Percentiles rank a stretch among this genome's conserved stretches.
These are phyloP conservation scores for Leptopilina syphax DNA, from an alignment of 2,888 invertebrate species.

Conservation along the genomic window DNA sequence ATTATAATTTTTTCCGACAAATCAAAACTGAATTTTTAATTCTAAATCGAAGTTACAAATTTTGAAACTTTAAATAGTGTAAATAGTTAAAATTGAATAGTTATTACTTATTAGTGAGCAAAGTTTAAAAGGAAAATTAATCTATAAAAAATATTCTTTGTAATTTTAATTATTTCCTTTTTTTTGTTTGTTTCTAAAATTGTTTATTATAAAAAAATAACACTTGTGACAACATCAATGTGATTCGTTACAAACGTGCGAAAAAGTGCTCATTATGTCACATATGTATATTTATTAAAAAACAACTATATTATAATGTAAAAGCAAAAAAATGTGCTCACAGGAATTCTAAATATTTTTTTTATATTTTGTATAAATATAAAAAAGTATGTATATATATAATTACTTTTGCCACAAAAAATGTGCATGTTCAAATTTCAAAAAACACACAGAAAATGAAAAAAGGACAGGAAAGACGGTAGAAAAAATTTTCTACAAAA, in stretches of 20 bases:
- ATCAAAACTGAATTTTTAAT: too few species aligned
- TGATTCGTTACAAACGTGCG: conserved; percentile 31
- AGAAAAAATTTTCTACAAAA: conserved; percentile 1
- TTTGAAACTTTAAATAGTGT: too few species aligned
- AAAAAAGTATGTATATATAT: too few species aligned
- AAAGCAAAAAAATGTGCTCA: conserved; percentile 22
- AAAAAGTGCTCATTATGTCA: conserved; percentile 29
- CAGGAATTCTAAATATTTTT: not conserved
- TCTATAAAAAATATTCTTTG: too few species aligned
- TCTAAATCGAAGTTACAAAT: too few species aligned
- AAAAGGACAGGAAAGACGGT: conserved; percentile 43
- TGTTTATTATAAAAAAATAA: not conserved
- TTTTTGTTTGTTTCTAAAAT: not conserved
- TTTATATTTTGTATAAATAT: not conserved
- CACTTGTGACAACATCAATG: conserved; percentile 24
- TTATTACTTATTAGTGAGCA: too few species aligned
- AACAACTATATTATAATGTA: conserved; percentile 17
- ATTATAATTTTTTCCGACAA: too few species aligned
- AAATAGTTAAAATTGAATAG: too few species aligned
- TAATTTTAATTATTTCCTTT: too few species aligned
- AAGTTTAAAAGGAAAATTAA: too few species aligned
- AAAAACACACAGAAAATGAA: conserved; percentile 50
- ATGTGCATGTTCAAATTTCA: conserved; percentile 17
- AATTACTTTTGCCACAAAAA: conserved; percentile 12
- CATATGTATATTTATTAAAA: not conserved